A percentile compares a stretch with the other conserved stretches of the same genome.
Conservation (phyloP, 2,797 vertebrate species). For the Macropus fuliginosus region DNA sequence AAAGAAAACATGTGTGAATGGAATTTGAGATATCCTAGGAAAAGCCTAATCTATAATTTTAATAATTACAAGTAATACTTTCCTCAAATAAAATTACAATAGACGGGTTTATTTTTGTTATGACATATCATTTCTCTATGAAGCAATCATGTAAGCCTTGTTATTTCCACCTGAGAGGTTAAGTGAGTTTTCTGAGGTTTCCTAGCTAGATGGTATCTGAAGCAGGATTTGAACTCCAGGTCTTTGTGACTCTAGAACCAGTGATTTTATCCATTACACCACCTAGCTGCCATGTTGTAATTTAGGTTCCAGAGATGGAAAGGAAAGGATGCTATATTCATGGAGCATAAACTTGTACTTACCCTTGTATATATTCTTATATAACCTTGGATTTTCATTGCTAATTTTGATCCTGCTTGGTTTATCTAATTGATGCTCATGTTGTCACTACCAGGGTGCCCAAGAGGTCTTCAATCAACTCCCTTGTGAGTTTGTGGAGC, state of each 20-base stretch:
- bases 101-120: not conserved
- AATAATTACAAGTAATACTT: slow-evolving; percentile 4
- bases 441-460: slow-evolving; percentile 89
- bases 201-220: not conserved
- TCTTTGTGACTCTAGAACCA: not conserved
- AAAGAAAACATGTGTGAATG: not conserved
- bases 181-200: not conserved
- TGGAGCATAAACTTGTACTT: not conserved
- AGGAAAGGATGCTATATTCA: not conserved
- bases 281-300: accelerated
- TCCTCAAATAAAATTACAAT: slow-evolving; percentile 11
- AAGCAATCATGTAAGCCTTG: not conserved
- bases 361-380: not conserved
- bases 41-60: slow-evolving; percentile 18
- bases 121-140: not conserved
- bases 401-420: not conserved
- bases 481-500: slow-evolving; percentile 96
- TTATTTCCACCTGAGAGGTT: not conserved
- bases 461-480: slow-evolving; percentile 96
- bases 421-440: slow-evolving; percentile 5
- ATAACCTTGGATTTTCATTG: slow-evolving; percentile 29
- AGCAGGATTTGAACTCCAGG: not conserved
- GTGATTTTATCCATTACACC: not conserved
- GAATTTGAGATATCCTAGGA: not conserved
- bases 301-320: not conserved